Conservation (phyloP, 1,140 invertebrate genomes). For the Samia ricini region DNA sequence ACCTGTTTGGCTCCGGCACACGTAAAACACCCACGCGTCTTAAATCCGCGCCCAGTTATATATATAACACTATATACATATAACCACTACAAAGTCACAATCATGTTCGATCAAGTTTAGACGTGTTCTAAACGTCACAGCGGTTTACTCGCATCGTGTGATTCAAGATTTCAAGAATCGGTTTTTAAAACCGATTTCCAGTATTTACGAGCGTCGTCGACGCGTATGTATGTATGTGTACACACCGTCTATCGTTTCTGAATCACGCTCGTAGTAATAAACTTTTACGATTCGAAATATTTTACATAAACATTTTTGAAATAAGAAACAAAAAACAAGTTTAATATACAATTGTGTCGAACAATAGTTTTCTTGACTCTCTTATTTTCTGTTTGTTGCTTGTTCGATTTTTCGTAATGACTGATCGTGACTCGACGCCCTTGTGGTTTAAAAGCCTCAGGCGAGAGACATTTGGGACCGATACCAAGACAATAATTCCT, state of each 20-base stretch:
- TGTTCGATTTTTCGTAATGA: conserved; percentile 26
- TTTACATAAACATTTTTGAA: neutral
- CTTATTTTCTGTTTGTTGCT: conserved; percentile 8
- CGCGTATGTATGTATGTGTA: too few relatives aligned
- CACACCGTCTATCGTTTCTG: conserved; percentile 42
- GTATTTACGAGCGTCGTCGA: conserved; percentile 10
- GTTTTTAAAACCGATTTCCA: conserved; percentile 7
- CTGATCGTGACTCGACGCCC: conserved; percentile 30
- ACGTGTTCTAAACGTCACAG: conserved; percentile 57
- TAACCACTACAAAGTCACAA: conserved; percentile 14
- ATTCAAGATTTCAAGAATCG: neutral
- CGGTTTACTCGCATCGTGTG: conserved; percentile 21
- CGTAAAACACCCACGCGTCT: conserved; percentile 59
- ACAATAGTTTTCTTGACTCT: conserved; percentile 15
- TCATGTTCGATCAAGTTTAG: conserved; percentile 57
- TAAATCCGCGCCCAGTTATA: conserved; percentile 61
- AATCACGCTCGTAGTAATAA: conserved; percentile 25
- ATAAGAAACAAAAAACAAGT: too few relatives aligned
- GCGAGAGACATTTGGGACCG: conserved; percentile 31
- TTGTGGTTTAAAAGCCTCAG: conserved; percentile 27
- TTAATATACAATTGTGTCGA: conserved; percentile 20
- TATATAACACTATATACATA: conserved; percentile 30
- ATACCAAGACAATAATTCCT: conserved; percentile 22
- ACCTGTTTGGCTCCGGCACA: conserved; percentile 62
- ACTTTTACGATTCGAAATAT: neutral